Evolutionary conservation across 2,888 invertebrate species (phyloP), one percentile per base, ranked within the genome.

Genomic region (Galerucella pusilla): DNA sequence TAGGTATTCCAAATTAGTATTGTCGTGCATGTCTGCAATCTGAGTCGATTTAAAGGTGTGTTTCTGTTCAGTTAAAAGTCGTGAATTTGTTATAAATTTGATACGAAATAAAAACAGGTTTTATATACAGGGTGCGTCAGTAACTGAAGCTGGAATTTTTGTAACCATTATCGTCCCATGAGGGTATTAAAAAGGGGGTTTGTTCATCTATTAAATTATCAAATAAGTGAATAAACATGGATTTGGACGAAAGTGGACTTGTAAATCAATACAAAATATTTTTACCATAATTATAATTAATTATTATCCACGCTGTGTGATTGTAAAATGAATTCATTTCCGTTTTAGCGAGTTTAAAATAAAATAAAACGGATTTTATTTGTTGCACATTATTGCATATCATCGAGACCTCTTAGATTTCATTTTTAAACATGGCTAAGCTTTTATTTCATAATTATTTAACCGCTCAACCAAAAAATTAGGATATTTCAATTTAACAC

Each of bases 331-430:
- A 45, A 35, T 46, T 46, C 60, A 25, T 68, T 68, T 68, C 49
- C 68, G 42, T 68, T 68, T 68, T 60, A 35, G 16, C 35, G 35
- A 12, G 14, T 25, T 68, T 28, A 61, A 45, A 59, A 14, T 49
- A 61, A 60, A 69, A 60, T 42, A 42, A 46, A 69, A 35, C 61
- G 35, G 49, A 28, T 49, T 52, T 10, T 16, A 61, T 42, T 42
- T 9, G 35, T 9, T 42, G 35, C 69, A 69, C 25, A 35, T 28
- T 61, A 69, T 28, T 69, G 49, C 25, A 49, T 49, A 69, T 69
- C 61, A 46, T 49, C 49, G 49, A 69, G 63, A 69, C 69, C 63
- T 69, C 61, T 60, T 12, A 69, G 61, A 63, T 69, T 69, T 49
- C 61, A 61, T 68, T 68, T 68, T 25, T 28, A 20, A 28, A 7